Evolutionary conservation across 2,113 vertebrate species (phyloP).

Genomic region (Caretta caretta): DNA sequence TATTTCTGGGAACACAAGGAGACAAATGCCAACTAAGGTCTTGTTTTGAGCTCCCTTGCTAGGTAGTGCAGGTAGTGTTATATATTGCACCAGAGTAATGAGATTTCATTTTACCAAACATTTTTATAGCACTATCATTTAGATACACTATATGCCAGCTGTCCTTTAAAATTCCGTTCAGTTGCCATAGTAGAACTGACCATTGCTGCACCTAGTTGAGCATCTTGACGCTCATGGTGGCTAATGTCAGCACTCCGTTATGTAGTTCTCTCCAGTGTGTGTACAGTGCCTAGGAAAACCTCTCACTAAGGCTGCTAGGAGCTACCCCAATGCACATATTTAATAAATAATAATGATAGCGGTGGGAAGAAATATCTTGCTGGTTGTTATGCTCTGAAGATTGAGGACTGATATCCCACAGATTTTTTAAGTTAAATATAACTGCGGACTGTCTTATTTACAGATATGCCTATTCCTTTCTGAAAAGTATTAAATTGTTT

Average conservation of each 20-base stretch:
- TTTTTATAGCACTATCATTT: not conserved
- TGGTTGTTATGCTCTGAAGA: not conserved
- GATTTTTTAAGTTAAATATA: not conserved
- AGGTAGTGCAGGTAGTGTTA: not conserved
- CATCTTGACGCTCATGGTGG: not conserved
- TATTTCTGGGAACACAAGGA: not conserved
- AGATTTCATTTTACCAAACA: not conserved
- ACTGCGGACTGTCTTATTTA: not conserved
- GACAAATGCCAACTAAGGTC: not conserved
- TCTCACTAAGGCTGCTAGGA: not conserved
- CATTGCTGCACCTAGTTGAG: not conserved
- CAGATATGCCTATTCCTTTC: not conserved
- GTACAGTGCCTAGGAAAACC: not conserved
- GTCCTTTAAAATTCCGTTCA: not conserved
- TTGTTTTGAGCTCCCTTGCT: not conserved
- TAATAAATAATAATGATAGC: not conserved
- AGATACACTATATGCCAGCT: not conserved
- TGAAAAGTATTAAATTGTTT: not conserved
- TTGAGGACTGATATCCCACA: not conserved
- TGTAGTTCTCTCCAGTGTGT: not conserved
- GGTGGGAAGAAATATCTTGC: not conserved
- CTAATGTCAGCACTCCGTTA: not conserved
- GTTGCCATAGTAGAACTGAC: not conserved
- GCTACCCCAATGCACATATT: not conserved
- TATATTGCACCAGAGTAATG: not conserved